Percentiles rank a stretch among this genome's conserved stretches.
phyloP scores from a whole-genome alignment of 2,888 invertebrate genomes.

The Glyphotaelius pellucidus region DNA sequence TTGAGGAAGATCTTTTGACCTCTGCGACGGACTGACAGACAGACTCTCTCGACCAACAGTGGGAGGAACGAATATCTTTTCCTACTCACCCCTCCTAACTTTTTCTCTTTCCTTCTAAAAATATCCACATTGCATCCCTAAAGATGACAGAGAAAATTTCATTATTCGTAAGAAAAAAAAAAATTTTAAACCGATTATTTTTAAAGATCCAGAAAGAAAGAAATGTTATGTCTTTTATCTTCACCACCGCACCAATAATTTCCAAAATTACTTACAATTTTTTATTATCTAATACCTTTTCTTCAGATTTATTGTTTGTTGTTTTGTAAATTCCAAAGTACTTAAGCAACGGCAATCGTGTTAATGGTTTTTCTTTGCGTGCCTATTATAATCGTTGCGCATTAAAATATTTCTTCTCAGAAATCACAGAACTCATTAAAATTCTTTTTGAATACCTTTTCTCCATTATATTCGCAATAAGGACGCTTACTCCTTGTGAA shows the following conservation, averaged over 20 bases:
- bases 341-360: not conserved
- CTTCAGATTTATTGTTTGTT: conserved; percentile 1
- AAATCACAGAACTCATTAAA: not conserved
- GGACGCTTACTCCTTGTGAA: not conserved
- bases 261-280: not conserved
- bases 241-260: not conserved
- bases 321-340: not conserved
- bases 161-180: no score
- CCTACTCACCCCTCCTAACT: no score
- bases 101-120: no score
- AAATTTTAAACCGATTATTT: no score
- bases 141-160: no score
- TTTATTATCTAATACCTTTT: not conserved
- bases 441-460: not conserved
- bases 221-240: no score
- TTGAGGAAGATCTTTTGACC: no score
- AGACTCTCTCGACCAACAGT: no score
- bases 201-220: no score
- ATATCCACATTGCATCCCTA: no score
- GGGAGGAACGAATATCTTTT: no score
- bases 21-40: no score
- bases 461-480: not conserved
- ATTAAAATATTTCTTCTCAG: not conserved
- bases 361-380: not conserved
- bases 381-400: not conserved